Evolutionary conservation across 2,113 vertebrate species (phyloP).

Genomic region (Chinchilla lanigera): DNA sequence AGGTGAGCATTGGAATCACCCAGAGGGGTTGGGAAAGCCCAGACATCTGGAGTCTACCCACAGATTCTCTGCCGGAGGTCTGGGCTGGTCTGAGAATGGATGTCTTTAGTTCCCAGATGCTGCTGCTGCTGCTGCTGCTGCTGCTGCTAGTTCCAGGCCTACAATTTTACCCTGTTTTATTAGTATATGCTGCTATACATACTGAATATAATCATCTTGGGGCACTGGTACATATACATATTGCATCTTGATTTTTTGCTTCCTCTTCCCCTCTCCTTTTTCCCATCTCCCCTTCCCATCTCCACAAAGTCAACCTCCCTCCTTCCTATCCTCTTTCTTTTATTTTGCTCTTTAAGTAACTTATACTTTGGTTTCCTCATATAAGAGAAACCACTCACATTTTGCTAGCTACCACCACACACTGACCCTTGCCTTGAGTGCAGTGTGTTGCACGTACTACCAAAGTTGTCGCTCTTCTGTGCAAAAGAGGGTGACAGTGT

Average conservation of each 20-base stretch:
- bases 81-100: background rate
- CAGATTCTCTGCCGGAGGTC: background rate
- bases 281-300: background rate
- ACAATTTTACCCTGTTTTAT: background rate
- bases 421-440: rapidly evolving
- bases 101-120: background rate
- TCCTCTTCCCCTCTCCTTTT: background rate
- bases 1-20: background rate
- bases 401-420: background rate
- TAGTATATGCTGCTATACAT: background rate
- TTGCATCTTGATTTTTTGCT: background rate
- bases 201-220: background rate
- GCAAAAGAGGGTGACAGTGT: background rate
- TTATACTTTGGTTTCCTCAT: background rate
- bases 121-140: background rate
- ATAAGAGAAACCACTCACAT: background rate
- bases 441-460: background rate
- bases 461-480: background rate
- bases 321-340: background rate
- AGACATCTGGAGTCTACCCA: rapidly evolving
- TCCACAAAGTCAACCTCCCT: background rate
- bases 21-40: background rate
- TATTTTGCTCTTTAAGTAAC: background rate
- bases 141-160: background rate
- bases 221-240: background rate